Base-by-base conservation (phyloP, 2,113 vertebrate genomes). In the Callorhinus ursinus region DNA sequence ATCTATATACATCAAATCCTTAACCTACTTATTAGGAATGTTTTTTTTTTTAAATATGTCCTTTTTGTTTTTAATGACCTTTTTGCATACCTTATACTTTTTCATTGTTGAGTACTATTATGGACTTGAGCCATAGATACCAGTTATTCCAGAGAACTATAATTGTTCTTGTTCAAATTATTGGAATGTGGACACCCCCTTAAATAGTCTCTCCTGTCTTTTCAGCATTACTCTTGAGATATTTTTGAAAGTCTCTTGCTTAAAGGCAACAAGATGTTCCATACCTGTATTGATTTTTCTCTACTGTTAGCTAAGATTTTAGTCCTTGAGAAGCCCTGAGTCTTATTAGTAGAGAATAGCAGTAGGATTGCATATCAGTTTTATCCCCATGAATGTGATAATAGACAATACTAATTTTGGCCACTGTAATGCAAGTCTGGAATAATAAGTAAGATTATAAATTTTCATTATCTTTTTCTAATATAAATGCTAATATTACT, bases 231-330 rank as follows among this genome's bases (percentile, higher is more conserved):
- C 16, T 86, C 88, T 49, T 81, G 79, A 94, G 79, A 82, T 15
- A 10, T 46, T 89, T 81, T 86, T 96, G 46, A 88, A 97, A 92
- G 72, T 49, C n/a, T 76, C 49, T 90, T 93, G n/a, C 53, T 94
- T 95, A 92, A 92, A 96, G 80, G 67, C 49, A 93, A 46, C 33
- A 86, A 72, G 67, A 86, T 59, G 42, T 96, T 76, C 53, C 71
- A 61, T 88, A 26, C 1, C 24, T 59, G 42, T 89, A 79, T 67
- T 89, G 42, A 84, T 92, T 72, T 91, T 80, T 88, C 51, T 92
- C n/a, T 94, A 5, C 5, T 57, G 5, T 69, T 96, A 93, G 51
- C 36, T 81, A 90, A 77, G 69, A 80, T 69, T 74, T 84, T 90
- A 71, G 49, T 80, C 33, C 18, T 33, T 46, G 76, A 87, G 88